These are phyloP conservation scores for Furnarius figulus DNA, from an alignment of 2,113 vertebrate genomes.

Conservation along the genomic window DNA sequence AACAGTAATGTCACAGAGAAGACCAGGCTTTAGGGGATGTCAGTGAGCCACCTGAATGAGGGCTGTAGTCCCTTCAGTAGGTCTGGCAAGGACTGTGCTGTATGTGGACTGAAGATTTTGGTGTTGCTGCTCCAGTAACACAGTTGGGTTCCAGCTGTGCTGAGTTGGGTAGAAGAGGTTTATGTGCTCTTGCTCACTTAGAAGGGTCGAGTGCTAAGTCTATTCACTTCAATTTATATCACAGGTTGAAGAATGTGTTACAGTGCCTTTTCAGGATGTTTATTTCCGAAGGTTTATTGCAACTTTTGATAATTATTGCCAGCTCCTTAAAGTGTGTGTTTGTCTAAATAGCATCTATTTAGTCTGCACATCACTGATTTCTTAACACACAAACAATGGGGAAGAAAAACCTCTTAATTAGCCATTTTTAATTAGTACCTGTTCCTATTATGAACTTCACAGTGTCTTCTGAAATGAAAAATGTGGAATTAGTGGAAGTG, in stretches of 20 bases:
- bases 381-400: not conserved
- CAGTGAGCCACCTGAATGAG: not conserved
- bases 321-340: not conserved
- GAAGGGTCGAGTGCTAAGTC: not conserved
- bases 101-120: not conserved
- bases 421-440: not conserved
- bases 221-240: not conserved
- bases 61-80: not conserved
- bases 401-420: fast-evolving
- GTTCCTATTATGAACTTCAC: not conserved
- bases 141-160: not conserved
- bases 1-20: not conserved
- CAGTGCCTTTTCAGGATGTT: not conserved
- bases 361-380: not conserved
- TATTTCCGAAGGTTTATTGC: not conserved
- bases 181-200: not conserved
- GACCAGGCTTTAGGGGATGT: not conserved
- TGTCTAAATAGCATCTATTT: not conserved
- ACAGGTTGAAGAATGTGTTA: not conserved
- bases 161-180: not conserved
- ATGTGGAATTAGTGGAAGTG: not conserved
- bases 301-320: not conserved
- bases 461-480: not conserved
- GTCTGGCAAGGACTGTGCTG: not conserved
- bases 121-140: not conserved